Evolutionary conservation across 2,797 vertebrate genomes (phyloP).

Genomic region (Spondyliosoma cantharus): DNA sequence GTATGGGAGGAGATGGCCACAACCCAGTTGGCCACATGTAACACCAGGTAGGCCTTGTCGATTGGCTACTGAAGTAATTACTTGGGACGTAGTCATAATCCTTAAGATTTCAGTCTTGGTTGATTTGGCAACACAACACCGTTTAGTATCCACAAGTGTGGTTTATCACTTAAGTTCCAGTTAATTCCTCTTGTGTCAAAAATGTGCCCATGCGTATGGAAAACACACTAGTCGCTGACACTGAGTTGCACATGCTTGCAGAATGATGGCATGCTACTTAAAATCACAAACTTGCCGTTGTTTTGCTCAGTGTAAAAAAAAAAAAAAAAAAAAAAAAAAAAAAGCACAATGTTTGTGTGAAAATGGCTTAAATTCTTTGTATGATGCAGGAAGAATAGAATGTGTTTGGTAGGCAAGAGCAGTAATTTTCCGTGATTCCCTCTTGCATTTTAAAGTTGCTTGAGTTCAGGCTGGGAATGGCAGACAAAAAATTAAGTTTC

Average conservation of each 20-base stretch:
- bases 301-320: too few relatives aligned
- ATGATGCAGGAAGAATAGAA: not conserved
- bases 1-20: slow-evolving; percentile 93
- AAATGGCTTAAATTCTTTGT: too few relatives aligned
- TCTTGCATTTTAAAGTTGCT: not conserved
- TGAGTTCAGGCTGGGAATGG: not conserved
- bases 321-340: too few relatives aligned
- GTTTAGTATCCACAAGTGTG: not conserved
- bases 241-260: too few relatives aligned
- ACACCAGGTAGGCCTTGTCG: slow-evolving; percentile 75
- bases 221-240: too few relatives aligned
- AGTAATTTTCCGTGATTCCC: not conserved
- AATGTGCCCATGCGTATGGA: too few relatives aligned
- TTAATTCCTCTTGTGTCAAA: too few relatives aligned
- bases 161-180: too few relatives aligned
- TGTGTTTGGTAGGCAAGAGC: not conserved
- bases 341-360: too few relatives aligned
- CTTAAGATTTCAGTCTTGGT: not conserved
- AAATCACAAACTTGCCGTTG: too few relatives aligned
- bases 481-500: not conserved
- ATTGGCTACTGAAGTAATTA: not conserved
- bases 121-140: not conserved
- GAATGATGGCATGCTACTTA: too few relatives aligned
- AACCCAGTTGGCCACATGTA: slow-evolving; percentile 97
- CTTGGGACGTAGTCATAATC: slow-evolving; percentile 1